Base-by-base conservation (phyloP, 2,113 vertebrate species). In the Chrysochloris asiatica region DNA sequence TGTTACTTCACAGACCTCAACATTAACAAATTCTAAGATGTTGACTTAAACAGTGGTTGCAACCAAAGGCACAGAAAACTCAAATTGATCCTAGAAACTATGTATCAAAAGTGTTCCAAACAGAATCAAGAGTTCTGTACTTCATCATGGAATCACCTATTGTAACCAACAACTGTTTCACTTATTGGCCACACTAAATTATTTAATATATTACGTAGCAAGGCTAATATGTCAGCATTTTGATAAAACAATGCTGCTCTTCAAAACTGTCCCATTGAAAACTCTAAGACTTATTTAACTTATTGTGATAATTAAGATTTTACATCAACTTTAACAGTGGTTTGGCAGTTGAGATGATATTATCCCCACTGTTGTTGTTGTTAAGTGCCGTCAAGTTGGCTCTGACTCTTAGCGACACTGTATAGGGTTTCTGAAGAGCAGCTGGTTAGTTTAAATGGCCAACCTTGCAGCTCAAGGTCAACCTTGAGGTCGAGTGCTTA, bases 61-160 rank as follows among this genome's bases (percentile, higher is more conserved):
- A 90, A 83, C 83, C 65, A 87, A 92, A 86, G 41, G 26, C 52
- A 94, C 1, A 87, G 48, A 88, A 90, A 83, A 90, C 28, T 86
- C 54, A 84, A 13, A 6, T 48, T 84, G 50, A 84, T 84, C 22
- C 36, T 88, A 22, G 76, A 94, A 94, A 92, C 45, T 86, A 8
- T 47, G 47, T 11, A 50, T 30, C 4, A 24, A 38, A 59, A 89
- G n/a, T 59, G 19, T 47, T 56, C 73, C 86, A 38, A 54, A 72
- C 9, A 19, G 28, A 21, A 72, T 48, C 78, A 86, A 61, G 80
- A 87, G 59, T 79, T 92, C 78, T 92, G 17, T 50, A 90, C 65
- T 69, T 90, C 56, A 86, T 45, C 61, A 79, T 47, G 48, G 65
- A 79, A 83, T 90, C 65, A 41, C 84, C 56, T 80, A 69, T 13